These are phyloP conservation scores for Rana temporaria DNA, from an alignment of 2,113 vertebrate species.

Conservation along the genomic window DNA sequence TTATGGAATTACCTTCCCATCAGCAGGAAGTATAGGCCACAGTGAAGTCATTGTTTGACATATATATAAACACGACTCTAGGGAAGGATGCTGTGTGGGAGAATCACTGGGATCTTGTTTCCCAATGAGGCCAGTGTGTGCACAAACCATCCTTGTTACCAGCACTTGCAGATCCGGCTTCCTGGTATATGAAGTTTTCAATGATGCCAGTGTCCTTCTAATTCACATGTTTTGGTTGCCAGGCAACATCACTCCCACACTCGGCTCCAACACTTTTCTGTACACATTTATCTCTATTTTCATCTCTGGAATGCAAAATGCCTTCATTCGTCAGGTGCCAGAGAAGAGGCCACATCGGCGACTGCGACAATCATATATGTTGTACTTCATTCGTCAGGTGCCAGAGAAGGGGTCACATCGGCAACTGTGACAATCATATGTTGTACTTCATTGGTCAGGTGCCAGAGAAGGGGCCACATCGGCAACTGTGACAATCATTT, in stretches of 20 bases:
- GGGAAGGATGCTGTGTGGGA: neutral
- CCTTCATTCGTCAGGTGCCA: conserved; percentile 7
- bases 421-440: too few species aligned
- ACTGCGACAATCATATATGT: neutral
- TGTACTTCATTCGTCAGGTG: neutral
- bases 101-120: conserved; percentile 24
- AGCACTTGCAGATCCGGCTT: conserved; percentile 4
- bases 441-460: conserved; percentile 5
- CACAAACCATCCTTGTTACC: conserved; percentile 38
- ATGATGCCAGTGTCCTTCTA: conserved; percentile 53
- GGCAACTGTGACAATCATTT: neutral
- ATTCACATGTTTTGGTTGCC: conserved; percentile 52
- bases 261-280: conserved; percentile 12
- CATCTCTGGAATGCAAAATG: conserved; percentile 22
- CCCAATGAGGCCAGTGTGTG: conserved; percentile 14
- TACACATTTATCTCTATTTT: conserved; percentile 43
- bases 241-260: conserved; percentile 49
- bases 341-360: conserved; percentile 9
- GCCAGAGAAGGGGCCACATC: conserved; percentile 12
- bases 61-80: neutral
- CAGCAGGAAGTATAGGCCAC: neutral
- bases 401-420: too few species aligned
- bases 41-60: neutral
- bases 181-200: conserved; percentile 29
- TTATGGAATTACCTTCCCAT: neutral